These are phyloP conservation scores for Sphaeramia orbicularis DNA, from an alignment of 2,797 vertebrate genomes.

Conservation along the genomic window DNA sequence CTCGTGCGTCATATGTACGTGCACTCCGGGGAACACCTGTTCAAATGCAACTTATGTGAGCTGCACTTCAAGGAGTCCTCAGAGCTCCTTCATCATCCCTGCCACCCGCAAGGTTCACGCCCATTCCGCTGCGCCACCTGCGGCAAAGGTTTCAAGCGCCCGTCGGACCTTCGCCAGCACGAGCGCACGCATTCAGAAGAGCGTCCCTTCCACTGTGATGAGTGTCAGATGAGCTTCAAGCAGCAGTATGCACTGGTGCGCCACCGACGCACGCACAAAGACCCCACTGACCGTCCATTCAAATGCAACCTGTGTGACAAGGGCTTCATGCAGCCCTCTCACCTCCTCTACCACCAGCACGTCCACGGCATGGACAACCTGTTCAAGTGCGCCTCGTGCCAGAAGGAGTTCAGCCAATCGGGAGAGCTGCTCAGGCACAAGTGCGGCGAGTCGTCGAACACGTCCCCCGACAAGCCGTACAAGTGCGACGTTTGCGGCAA, in stretches of 20 bases:
- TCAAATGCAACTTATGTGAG: slow-evolving; percentile 96
- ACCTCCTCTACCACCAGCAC: slow-evolving; percentile 97
- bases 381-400: slow-evolving; percentile 97
- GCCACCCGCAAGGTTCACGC: slow-evolving; percentile 94
- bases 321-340: slow-evolving; percentile 95
- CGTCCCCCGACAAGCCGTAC: slow-evolving; percentile 93
- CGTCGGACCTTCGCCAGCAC: slow-evolving; percentile 96
- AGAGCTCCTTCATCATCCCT: slow-evolving; percentile 97
- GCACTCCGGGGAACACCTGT: slow-evolving; percentile 95
- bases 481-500: slow-evolving; percentile 95
- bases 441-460: slow-evolving; percentile 85
- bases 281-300: slow-evolving; percentile 89
- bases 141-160: slow-evolving; percentile 96
- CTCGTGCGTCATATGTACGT: slow-evolving; percentile 99
- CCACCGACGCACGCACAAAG: slow-evolving; percentile 95
- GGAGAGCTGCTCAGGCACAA: slow-evolving; percentile 96
- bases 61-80: slow-evolving; percentile 97
- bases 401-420: slow-evolving; percentile 97
- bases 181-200: slow-evolving; percentile 97
- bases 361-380: slow-evolving; percentile 97
- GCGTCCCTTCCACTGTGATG: slow-evolving; percentile 98
- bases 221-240: slow-evolving; percentile 99
- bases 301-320: slow-evolving; percentile 98
- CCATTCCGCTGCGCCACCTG: slow-evolving; percentile 95
- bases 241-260: slow-evolving; percentile 96